phyloP scores from a whole-genome alignment of 2,797 vertebrate species.

The Myoxocephalus aenaeus region DNA sequence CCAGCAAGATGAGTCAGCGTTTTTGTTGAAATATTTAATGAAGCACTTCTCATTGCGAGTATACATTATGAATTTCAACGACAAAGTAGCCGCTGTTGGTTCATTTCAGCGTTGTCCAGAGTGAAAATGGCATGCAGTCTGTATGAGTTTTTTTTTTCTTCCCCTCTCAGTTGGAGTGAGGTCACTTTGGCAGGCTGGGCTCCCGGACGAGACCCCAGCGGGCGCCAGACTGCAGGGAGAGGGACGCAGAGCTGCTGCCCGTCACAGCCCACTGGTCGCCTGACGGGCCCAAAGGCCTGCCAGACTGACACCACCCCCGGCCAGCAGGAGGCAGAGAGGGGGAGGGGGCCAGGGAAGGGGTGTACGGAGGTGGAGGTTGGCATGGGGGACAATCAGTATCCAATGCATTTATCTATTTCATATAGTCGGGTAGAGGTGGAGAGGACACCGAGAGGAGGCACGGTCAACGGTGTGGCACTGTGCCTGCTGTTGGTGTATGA shows the following conservation, averaged over 20 bases:
- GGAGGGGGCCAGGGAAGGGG: slow-evolving; percentile 60
- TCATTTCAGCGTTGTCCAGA: slow-evolving; percentile 27
- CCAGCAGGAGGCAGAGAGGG: slow-evolving; percentile 57
- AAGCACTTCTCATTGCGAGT: background rate
- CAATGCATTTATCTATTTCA: slow-evolving; percentile 77
- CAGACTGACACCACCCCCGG: slow-evolving; percentile 83
- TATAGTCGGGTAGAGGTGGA: slow-evolving; percentile 29
- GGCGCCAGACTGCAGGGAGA: slow-evolving; percentile 85
- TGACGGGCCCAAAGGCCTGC: slow-evolving; percentile 84
- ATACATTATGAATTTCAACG: background rate
- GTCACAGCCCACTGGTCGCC: slow-evolving; percentile 85
- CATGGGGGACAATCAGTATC: slow-evolving; percentile 71
- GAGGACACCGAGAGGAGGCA: slow-evolving; percentile 21
- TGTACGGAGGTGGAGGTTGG: slow-evolving; percentile 70
- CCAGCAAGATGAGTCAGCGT: slow-evolving; percentile 1
- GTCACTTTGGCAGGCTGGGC: slow-evolving; percentile 84
- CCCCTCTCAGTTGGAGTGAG: slow-evolving; percentile 70
- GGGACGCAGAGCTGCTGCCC: slow-evolving; percentile 82
- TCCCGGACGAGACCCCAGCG: slow-evolving; percentile 83
- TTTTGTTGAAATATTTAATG: slow-evolving; percentile 12
- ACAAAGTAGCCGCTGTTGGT: slow-evolving; percentile 1
- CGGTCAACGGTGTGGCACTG: slow-evolving; percentile 1
- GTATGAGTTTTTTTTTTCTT: slow-evolving; percentile 4
- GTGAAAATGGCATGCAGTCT: slow-evolving; percentile 42
- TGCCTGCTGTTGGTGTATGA: slow-evolving; percentile 13